Base-by-base conservation (phyloP, 2,113 vertebrate species). In the Phalacrocorax carbo region DNA sequence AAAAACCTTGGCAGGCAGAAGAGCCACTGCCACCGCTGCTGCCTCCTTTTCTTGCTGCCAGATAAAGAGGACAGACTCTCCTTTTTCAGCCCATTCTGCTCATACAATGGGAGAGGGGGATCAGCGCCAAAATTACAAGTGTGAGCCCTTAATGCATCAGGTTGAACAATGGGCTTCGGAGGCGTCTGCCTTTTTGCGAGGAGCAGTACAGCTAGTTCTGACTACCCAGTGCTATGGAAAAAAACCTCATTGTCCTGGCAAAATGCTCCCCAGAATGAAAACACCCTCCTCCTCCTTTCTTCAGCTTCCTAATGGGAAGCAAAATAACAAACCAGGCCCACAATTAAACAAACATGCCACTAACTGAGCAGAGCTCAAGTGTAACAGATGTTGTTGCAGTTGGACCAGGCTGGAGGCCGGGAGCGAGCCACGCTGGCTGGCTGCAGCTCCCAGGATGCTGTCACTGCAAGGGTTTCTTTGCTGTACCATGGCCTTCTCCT, bases 271-370 rank as follows among this genome's bases (percentile, higher is more conserved):
- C 94, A 91, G 95, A 97, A 97, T 71, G 88, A 97, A 97, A 98
- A 96, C 95, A 98, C 94, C 96, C 97, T 97, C 95, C 96, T 96
- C 93, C 95, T 96, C 95, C 95, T 97, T 98, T 98, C 97, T 98
- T 97, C 94, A 93, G 94, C 92, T 98, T 98, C 97, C 96, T 98
- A 98, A 98, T 97, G 96, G 96, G 97, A 98, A 98, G 95, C 96
- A 96, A 97, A 98, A 97, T 94, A 97, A 96, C 97, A 96, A 97
- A 96, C 96, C 91, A 95, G 96, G 96, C 97, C 93, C 95, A 97
- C 97, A 97, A 96, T 98, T 98, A 98, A 98, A 97, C 96, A 97
- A 98, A 97, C 96, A 97, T 87, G 93, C 94, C 96, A 92, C 96
- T 96, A 98, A 93, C 84, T 4, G 3, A 96, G 96, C 94, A 34